These are phyloP conservation scores for Andrena bicolor DNA, from an alignment of 2,888 invertebrate genomes.

Conservation along the genomic window DNA sequence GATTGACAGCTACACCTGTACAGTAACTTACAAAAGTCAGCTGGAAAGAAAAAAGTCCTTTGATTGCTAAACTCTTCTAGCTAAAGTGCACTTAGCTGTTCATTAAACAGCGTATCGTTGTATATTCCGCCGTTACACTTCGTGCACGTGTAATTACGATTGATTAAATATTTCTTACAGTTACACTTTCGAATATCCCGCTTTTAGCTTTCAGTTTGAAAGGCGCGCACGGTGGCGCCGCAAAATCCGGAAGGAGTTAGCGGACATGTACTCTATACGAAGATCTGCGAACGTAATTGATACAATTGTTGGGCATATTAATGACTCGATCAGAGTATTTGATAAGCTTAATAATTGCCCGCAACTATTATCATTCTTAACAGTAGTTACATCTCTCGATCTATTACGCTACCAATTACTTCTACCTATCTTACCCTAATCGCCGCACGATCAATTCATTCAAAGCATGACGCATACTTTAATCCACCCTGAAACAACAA, in stretches of 20 bases:
- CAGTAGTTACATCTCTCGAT: neutral
- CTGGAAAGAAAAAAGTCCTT: conserved; percentile 14
- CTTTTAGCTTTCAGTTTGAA: conserved; percentile 17
- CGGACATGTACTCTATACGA: conserved; percentile 2
- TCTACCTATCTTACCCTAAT: conserved; percentile 2
- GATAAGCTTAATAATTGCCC: conserved; percentile 12
- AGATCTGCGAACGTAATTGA: conserved; percentile 33
- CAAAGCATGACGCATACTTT: neutral
- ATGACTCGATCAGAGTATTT: conserved; percentile 28
- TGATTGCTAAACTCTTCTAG: conserved; percentile 11
- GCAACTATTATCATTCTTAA: neutral
- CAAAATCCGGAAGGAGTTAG: conserved; percentile 22
- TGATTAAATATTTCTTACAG: conserved; percentile 28
- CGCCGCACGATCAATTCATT: neutral
- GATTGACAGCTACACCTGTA: conserved; percentile 57
- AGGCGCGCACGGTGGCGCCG: neutral
- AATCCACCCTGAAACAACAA: neutral
- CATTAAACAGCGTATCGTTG: neutral
- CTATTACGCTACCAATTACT: neutral
- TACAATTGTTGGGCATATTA: conserved; percentile 36
- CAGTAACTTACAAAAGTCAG: conserved; percentile 55
- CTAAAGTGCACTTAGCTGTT: neutral
- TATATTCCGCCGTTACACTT: neutral
- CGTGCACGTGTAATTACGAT: conserved; percentile 6
- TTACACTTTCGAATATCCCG: conserved; percentile 46